Base-by-base conservation (phyloP, 2,888 invertebrate species). In the Tuta absoluta region DNA sequence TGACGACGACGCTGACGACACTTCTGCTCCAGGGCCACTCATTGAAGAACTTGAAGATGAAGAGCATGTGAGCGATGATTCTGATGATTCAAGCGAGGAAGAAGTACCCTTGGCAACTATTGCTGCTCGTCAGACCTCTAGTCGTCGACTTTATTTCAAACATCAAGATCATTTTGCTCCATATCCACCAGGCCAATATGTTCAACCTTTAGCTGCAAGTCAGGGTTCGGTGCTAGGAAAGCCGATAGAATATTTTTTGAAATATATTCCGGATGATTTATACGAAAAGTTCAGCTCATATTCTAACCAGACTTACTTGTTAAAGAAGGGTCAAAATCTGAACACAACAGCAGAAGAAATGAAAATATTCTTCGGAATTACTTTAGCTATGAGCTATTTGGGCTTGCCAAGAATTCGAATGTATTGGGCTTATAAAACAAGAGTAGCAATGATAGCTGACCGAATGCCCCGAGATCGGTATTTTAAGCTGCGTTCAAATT, bases 331-430 rank as follows among this genome's bases (percentile, higher is more conserved):
- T 56, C 38, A n/a, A 56, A 56, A 41, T 17, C 28, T 41, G 45
- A 45, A 45, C 45, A 57, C 57, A 14, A 63, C 63, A 5, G 38
- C 33, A 23, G 57, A 63, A 38, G 63, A 63, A 63, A 57, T 63
- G 37, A 56, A 41, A 60, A n/a, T 45, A 24, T 24, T 24, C 21
- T 41, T 60, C 28, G 60, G 60, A 38, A 49, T 65, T 56, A 37
- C 19, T 51, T 51, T 65, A n/a, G 61, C 66, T 24, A 63, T 64
- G 61, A 63, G 66, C 58, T 63, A 61, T 37, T 66, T 64, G 37
- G 61, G 65, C 17, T 61, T 62, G 17, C 61, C 53, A 19, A 23
- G 63, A 56, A 58, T 66, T 21, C 56, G 56, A 60, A 66, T 66
- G 64, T 64, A 63, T 37, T 66, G 66, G 64, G 17, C 17, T 19